These are phyloP conservation scores for Ophion obscuratus DNA, from an alignment of 2,888 invertebrate species.

Conservation along the genomic window DNA sequence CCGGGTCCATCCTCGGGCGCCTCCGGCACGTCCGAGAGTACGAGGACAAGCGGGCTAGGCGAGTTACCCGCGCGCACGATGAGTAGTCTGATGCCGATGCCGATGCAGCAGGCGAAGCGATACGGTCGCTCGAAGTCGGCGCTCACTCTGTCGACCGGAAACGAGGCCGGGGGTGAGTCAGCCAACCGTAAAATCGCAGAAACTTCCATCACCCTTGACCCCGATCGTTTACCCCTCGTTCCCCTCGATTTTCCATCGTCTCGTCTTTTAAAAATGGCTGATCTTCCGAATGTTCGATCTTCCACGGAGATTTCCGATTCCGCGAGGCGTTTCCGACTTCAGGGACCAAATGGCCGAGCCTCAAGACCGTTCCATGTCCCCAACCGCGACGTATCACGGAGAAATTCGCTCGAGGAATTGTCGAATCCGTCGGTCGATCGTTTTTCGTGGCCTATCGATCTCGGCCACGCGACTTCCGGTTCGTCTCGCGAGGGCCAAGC, in stretches of 20 bases:
- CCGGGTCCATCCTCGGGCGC: constrained; percentile 45
- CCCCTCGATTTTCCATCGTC: constrained; percentile 1
- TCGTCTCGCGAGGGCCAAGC: background rate
- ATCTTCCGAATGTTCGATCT: background rate
- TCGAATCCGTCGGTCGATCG: background rate
- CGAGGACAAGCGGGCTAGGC: constrained; percentile 50
- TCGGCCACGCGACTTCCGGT: too few species aligned
- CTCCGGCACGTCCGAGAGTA: constrained; percentile 56
- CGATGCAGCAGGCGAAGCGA: constrained; percentile 69
- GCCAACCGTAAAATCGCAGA: background rate
- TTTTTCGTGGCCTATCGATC: too few species aligned
- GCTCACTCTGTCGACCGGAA: constrained; percentile 74
- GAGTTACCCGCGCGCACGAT: constrained; percentile 31
- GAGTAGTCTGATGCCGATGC: constrained; percentile 20
- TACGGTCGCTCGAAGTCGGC: constrained; percentile 80
- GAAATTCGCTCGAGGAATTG: constrained; percentile 32
- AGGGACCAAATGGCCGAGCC: too few species aligned
- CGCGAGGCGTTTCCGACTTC: too few species aligned
- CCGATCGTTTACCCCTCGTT: constrained; percentile 28
- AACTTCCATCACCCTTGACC: background rate
- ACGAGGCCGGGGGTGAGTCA: constrained; percentile 78
- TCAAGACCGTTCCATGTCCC: background rate
- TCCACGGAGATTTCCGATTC: too few species aligned
- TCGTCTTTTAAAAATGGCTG: background rate
- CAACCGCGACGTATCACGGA: background rate